Conservation (phyloP, 2,113 vertebrate genomes). For the Craseonycteris thonglongyai region DNA sequence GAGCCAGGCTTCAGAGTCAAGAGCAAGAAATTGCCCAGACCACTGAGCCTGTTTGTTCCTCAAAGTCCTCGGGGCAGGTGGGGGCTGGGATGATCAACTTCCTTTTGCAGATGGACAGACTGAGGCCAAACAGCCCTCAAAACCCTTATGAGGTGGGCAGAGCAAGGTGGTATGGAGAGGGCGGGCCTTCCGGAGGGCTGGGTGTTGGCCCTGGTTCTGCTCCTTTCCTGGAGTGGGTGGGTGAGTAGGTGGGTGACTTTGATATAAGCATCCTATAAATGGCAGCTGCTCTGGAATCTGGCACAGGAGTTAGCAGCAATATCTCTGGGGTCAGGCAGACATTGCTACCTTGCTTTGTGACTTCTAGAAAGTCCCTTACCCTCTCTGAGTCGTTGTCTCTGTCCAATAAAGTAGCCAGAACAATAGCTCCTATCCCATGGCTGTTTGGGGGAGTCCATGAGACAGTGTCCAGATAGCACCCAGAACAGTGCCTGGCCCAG, state of each 20-base stretch:
- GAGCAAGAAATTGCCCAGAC: neutral
- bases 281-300: neutral
- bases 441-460: neutral
- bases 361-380: neutral
- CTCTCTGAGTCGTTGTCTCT: neutral
- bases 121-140: neutral
- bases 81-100: neutral
- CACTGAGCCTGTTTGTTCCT: neutral
- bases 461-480: fast-evolving
- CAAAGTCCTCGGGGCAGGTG: neutral
- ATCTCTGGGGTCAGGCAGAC: neutral
- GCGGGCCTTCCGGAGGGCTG: fast-evolving
- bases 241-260: neutral
- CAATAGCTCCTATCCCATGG: no score
- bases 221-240: neutral
- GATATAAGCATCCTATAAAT: neutral
- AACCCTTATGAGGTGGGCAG: neutral
- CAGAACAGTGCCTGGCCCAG: neutral
- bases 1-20: neutral
- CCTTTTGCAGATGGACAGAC: neutral
- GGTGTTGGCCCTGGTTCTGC: neutral
- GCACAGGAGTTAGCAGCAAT: neutral
- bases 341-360: neutral
- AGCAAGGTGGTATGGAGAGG: neutral
- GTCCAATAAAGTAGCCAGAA: neutral